Percentiles rank a stretch among this genome's conserved stretches.
phyloP scores from a whole-genome alignment of 2,113 vertebrate species.

The Parus major region DNA sequence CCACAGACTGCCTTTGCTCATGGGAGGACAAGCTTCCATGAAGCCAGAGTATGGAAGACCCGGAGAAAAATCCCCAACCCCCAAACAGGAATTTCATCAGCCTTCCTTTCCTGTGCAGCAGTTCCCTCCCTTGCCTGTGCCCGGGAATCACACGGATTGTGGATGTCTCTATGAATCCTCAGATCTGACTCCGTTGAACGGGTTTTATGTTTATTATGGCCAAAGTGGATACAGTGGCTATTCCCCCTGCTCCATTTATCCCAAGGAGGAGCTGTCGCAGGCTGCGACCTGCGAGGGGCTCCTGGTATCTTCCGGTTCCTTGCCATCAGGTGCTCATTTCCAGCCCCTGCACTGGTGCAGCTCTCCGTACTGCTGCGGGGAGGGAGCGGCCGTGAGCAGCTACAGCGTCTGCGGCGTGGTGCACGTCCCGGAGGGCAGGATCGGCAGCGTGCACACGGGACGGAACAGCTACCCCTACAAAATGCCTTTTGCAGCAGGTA shows the following conservation, averaged over 20 bases:
- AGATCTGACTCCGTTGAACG: conserved; percentile 68
- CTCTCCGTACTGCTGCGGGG: conserved; percentile 85
- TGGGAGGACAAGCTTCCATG: conserved; percentile 85
- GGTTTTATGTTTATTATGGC: conserved; percentile 78
- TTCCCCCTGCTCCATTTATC: conserved; percentile 78
- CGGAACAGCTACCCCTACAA: conserved; percentile 83
- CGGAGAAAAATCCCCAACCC: conserved; percentile 84
- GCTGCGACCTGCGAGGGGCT: conserved; percentile 81
- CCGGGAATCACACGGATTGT: conserved; percentile 77
- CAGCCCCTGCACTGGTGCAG: conserved; percentile 87
- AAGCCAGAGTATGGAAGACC: conserved; percentile 82
- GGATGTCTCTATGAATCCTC: conserved; percentile 72
- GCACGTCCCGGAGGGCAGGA: conserved; percentile 79
- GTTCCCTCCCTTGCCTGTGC: conserved; percentile 79
- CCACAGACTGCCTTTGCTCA: conserved; percentile 89
- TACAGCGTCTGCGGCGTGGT: conserved; percentile 84
- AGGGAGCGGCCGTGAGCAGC: conserved; percentile 80
- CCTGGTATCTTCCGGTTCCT: conserved; percentile 77
- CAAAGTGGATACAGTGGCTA: conserved; percentile 76
- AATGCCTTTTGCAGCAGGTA: conserved; percentile 90
- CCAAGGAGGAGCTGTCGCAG: conserved; percentile 77
- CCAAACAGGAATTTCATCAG: conserved; percentile 88
- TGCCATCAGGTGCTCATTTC: conserved; percentile 81
- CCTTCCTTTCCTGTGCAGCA: conserved; percentile 81
- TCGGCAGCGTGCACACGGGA: conserved; percentile 77